Base-by-base conservation (phyloP, 2,113 vertebrate genomes). In the Pseudopipra pipra region DNA sequence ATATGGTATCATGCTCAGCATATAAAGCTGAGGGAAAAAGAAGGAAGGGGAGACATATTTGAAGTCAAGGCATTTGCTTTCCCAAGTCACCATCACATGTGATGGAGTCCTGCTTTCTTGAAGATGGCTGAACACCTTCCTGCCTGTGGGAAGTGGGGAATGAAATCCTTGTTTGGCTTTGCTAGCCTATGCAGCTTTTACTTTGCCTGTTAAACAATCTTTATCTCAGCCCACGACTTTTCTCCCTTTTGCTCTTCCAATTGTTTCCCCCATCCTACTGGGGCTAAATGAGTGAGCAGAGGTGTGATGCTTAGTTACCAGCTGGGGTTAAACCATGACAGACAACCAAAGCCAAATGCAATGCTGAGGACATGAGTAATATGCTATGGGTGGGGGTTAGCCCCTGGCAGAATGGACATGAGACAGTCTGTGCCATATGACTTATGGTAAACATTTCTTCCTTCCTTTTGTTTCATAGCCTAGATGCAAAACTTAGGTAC, bases 201-300 rank as follows among this genome's bases (percentile, higher is more conserved):
- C 37, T 81, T 46, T 54, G 5, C 8, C 13, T 30, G 3, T 46
- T 68, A 59, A 68, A 54, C 5, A 39, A 20, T 25, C 23, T 55
- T 55, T n/a, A 21, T 39, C 28, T 54, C 70, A 82, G 20, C 27
- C 23, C 54, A 11, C 3, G 28, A 25, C 4, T 52, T 81, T 59
- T 59, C 23, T 67, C 28, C 44, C 46, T 75, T 67, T n/a, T 17
- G n/a, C 22, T 52, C 33, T 67, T 11, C 19, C 44, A 9, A 8
- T 52, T 30, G 16, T 52, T 28, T 82, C 3, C 7, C 7, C 13
- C 46, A 46, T 30, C 0, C 0, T 31, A 11, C 0, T 0, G 12
- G 21, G 13, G 33, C 7, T 46, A 52, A 44, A 28, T 20, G 15
- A 39, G 33, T 44, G 37, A 73, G 27, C 43, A 58, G 44, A 7